Evolutionary conservation across 2,888 invertebrate species (phyloP).

Genomic region (Hemicrepidius hirtus): DNA sequence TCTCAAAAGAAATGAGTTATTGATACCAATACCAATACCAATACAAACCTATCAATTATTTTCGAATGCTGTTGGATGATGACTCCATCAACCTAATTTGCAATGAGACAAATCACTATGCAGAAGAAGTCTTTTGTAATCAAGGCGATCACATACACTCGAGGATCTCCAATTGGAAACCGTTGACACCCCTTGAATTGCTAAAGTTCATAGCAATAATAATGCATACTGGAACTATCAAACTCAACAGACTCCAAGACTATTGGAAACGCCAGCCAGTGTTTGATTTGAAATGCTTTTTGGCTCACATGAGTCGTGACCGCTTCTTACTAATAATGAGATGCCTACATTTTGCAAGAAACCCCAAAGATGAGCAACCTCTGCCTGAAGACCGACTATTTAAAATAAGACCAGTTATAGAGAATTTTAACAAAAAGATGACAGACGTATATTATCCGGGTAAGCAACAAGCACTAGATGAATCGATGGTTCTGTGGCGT

Average conservation of each 20-base stretch:
- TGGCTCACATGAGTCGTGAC: constrained; percentile 52
- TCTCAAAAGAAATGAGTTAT: neutral
- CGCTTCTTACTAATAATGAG: constrained; percentile 44
- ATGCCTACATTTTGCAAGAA: constrained; percentile 41
- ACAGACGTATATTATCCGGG: too few species aligned
- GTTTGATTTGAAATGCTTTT: constrained; percentile 60
- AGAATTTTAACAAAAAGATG: constrained; percentile 49
- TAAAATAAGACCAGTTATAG: constrained; percentile 39
- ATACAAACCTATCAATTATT: constrained; percentile 31
- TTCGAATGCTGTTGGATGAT: constrained; percentile 15
- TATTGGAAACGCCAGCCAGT: constrained; percentile 65
- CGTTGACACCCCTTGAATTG: constrained; percentile 56
- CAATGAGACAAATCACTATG: constrained; percentile 39
- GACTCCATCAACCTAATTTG: constrained; percentile 32
- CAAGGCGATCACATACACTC: constrained; percentile 43
- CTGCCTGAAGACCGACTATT: constrained; percentile 56
- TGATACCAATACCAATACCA: neutral
- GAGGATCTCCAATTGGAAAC: constrained; percentile 58
- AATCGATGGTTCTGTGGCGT: constrained; percentile 62
- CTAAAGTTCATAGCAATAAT: constrained; percentile 63
- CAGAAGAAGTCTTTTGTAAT: constrained; percentile 34
- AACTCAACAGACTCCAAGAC: constrained; percentile 60
- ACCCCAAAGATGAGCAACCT: constrained; percentile 50
- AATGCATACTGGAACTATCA: constrained; percentile 64
- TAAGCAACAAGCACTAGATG: too few species aligned